Base-by-base conservation (phyloP, 2,113 vertebrate species). In the Steatornis caripensis region DNA sequence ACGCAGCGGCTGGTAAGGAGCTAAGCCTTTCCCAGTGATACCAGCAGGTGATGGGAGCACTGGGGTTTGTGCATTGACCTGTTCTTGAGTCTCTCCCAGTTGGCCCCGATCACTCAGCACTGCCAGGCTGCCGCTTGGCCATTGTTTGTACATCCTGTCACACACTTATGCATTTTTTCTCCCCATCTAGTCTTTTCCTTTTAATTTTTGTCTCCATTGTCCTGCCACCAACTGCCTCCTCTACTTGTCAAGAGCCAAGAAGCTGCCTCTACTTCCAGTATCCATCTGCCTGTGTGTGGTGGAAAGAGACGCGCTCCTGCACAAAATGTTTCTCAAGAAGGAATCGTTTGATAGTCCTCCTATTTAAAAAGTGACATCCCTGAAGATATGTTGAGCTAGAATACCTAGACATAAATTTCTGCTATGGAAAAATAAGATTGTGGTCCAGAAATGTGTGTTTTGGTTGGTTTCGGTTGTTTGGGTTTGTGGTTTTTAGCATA, bases 181-280 rank as follows among this genome's bases (percentile, higher is more conserved):
- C 46, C 64, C 49, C 8, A 11, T 46, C 26, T n/a, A 2, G 21
- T 17, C n/a, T 77, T n/a, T 65, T 66, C 34, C 45, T 91, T 66
- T 62, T 34, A 68, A 55, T 66, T 48, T 69, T 68, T 2, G 0
- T 32, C 34, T n/a, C 39, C 48, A 36, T 29, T 21, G 37, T 61
- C 66, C 61, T 90, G 79, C 70, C 57, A 48, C 64, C 58, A 80
- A 66, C 43, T 84, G 51, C 34, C 90, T 93, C 70, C 53, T 85
- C 81, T 34, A 6, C 45, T 70, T 34, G 41, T 65, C 43, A 34
- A 45, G 51, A 49, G 5, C 36, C 8, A 2, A 51, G 45, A 64
- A 65, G 12, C 54, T 79, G 70, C 39, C 23, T 79, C 32, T 37
- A 1, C 36, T 76, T 55, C 37, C 48, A 15, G 6, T 23, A 11